A percentile compares a stretch with the other conserved stretches of the same genome.
Evolutionary conservation across 92 coral and sea anemone genomes (phyloP).

Genomic region (Micromussa lordhowensis): DNA sequence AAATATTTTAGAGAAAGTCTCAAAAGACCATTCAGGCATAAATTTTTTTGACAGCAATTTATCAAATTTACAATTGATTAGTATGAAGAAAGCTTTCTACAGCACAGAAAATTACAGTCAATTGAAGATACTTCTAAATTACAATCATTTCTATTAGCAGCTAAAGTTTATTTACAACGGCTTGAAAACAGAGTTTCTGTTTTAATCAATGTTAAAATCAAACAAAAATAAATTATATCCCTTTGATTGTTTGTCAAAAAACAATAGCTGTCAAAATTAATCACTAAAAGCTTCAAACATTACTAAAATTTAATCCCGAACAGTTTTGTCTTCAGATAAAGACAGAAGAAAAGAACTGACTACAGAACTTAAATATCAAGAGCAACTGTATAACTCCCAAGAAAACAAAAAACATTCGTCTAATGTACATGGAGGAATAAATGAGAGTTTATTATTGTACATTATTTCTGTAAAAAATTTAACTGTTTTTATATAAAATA

Average conservation of each 20-base stretch:
- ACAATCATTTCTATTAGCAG: background rate
- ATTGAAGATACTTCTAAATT: background rate
- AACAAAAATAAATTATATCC: too few relatives aligned
- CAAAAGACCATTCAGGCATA: background rate
- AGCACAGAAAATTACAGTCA: background rate
- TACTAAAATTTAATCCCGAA: background rate
- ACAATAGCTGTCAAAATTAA: background rate
- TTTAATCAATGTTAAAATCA: background rate
- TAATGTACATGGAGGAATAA: conserved; percentile 12
- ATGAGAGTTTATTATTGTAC: conserved; percentile 24
- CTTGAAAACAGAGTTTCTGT: background rate
- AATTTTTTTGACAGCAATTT: background rate
- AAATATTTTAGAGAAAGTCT: background rate
- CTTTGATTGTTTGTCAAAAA: background rate
- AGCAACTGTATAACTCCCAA: background rate
- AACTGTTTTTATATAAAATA: conserved; percentile 51
- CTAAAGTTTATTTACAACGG: conserved; percentile 7
- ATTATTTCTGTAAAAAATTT: conserved; percentile 45
- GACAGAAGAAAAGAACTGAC: background rate
- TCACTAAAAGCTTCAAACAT: background rate
- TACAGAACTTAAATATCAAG: background rate
- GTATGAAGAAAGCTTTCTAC: background rate
- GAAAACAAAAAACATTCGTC: background rate
- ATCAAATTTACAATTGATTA: background rate
- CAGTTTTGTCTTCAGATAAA: background rate